Evolutionary conservation across 2,113 vertebrate genomes (phyloP).

Genomic region (Tragelaphus imberbis): DNA sequence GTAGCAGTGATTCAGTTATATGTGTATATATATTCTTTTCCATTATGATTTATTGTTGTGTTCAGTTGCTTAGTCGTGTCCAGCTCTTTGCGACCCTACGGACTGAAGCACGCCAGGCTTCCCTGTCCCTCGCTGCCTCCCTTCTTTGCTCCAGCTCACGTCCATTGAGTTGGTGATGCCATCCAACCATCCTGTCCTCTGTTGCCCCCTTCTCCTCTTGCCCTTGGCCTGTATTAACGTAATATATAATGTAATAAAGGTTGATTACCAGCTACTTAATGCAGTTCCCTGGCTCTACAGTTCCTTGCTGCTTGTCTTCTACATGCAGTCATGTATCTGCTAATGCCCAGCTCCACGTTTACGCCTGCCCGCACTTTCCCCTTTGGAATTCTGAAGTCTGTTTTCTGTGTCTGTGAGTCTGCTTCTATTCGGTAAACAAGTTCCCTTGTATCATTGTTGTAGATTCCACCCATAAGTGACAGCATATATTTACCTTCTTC

Average conservation of each 20-base stretch:
- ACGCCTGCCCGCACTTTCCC: not conserved
- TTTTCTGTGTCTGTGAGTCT: not conserved
- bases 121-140: not conserved
- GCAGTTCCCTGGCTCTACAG: not conserved
- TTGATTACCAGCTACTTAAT: not conserved
- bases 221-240: not conserved
- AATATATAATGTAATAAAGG: not conserved
- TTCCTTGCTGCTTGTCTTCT: not conserved
- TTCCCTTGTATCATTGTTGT: not conserved
- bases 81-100: not conserved
- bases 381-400: not conserved
- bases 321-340: rapidly evolving
- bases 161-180: not conserved
- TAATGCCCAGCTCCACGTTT: not conserved
- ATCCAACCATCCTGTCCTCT: not conserved
- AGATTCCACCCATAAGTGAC: not conserved
- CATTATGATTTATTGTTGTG: not conserved
- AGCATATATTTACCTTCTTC: not conserved
- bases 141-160: not conserved
- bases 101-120: not conserved
- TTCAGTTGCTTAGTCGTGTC: not conserved
- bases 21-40: not conserved
- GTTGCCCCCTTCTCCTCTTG: not conserved
- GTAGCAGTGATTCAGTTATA: not conserved
- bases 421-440: not conserved